Evolutionary conservation across 2,113 vertebrate genomes (phyloP).

Genomic region (Struthio camelus): DNA sequence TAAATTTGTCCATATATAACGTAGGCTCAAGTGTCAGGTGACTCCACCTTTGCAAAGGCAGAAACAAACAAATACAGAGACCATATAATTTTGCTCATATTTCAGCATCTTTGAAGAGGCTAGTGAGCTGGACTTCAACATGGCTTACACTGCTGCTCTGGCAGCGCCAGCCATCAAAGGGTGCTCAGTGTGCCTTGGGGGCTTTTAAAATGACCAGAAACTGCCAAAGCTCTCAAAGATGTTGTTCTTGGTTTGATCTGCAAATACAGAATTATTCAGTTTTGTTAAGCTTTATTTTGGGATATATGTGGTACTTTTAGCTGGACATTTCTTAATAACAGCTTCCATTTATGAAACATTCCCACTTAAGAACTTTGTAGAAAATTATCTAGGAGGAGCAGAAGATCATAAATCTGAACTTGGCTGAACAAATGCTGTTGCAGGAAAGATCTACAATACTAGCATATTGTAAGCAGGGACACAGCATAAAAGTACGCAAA

Average conservation of each 20-base stretch:
- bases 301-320: no score
- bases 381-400: no score
- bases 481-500: no score
- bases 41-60: neutral
- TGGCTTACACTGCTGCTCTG: neutral
- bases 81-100: neutral
- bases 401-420: no score
- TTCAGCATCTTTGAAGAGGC: neutral
- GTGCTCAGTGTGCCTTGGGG: neutral
- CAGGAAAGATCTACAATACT: no score
- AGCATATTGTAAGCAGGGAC: no score
- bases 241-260: neutral
- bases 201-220: neutral
- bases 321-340: no score
- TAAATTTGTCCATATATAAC: neutral
- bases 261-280: neutral
- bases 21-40: neutral
- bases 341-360: no score
- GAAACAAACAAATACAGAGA: neutral
- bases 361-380: no score
- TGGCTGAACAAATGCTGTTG: no score
- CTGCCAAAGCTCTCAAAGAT: neutral
- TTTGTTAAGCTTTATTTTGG: no score
- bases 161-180: neutral
- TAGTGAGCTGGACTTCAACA: neutral